phyloP scores from a whole-genome alignment of 2,113 vertebrate species.

The Microcebus griseorufus region DNA sequence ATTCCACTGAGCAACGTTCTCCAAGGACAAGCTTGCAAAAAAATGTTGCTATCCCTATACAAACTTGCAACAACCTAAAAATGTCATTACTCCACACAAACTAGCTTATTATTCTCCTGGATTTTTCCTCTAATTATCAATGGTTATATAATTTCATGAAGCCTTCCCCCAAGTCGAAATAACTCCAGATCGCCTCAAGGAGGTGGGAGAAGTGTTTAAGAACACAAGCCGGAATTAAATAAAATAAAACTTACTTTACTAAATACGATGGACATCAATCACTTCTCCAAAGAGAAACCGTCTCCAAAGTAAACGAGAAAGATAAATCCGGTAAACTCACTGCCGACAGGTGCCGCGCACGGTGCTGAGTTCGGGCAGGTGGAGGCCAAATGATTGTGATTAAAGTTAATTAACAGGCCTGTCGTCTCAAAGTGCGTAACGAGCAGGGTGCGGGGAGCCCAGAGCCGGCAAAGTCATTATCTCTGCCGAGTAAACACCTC shows the following conservation, averaged over 20 bases:
- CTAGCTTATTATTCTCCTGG: not conserved
- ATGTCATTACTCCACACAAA: not conserved
- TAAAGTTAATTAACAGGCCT: slow-evolving; percentile 63
- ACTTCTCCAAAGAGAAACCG: not conserved
- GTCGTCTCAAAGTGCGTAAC: not conserved
- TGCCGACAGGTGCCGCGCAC: not conserved
- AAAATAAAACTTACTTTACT: slow-evolving; percentile 54
- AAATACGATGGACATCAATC: slow-evolving; percentile 5
- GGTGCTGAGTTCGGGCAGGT: slow-evolving; percentile 30
- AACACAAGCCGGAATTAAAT: not conserved
- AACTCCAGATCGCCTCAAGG: not conserved
- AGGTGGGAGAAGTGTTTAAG: not conserved
- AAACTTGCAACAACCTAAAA: slow-evolving; percentile 3
- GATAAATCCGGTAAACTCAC: not conserved
- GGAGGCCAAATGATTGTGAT: slow-evolving; percentile 56
- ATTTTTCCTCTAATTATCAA: slow-evolving; percentile 13
- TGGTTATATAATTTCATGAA: not conserved
- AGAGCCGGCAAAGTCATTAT: not conserved
- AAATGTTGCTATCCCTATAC: not conserved
- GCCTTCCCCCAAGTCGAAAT: not conserved
- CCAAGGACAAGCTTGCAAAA: slow-evolving; percentile 58
- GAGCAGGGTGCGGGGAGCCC: slow-evolving; percentile 24
- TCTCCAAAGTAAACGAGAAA: not conserved
- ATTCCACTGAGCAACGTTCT: not conserved
- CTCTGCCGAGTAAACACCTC: not conserved